A percentile compares a stretch with the other conserved stretches of the same genome.
phyloP scores from a whole-genome alignment of 2,113 vertebrate species.

The Pygoscelis adeliae region DNA sequence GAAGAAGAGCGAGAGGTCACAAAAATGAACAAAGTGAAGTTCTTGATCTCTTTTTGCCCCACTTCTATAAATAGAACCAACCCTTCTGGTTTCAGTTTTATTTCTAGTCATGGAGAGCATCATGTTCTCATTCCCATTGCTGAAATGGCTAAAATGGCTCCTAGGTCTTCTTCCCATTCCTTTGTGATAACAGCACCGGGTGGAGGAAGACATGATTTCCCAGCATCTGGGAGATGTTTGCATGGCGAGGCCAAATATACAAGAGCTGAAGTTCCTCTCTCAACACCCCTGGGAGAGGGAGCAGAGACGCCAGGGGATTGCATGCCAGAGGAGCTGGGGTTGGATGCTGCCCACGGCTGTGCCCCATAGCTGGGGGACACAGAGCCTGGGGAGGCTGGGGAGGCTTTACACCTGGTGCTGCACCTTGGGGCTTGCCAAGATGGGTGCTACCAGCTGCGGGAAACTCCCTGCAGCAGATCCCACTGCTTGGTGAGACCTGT shows the following conservation, averaged over 20 bases:
- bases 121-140: not conserved
- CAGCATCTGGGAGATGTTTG: not conserved
- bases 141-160: not conserved
- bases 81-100: not conserved
- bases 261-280: not conserved
- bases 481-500: not conserved
- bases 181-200: not conserved
- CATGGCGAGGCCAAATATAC: rapidly evolving
- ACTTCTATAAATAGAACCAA: not conserved
- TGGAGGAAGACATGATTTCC: not conserved
- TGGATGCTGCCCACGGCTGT: not conserved
- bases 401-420: not conserved
- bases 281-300: not conserved
- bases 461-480: not conserved
- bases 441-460: not conserved
- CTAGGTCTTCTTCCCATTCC: not conserved
- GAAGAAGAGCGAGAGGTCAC: not conserved
- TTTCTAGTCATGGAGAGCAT: not conserved
- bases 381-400: not conserved
- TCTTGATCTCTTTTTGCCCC: not conserved
- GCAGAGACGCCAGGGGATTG: not conserved
- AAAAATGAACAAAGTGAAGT: not conserved
- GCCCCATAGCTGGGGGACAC: not conserved
- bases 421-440: not conserved
- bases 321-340: rapidly evolving